Evolutionary conservation across 2,113 vertebrate genomes (phyloP), one percentile per base, ranked within the genome.

Genomic region (Lycaon pictus): DNA sequence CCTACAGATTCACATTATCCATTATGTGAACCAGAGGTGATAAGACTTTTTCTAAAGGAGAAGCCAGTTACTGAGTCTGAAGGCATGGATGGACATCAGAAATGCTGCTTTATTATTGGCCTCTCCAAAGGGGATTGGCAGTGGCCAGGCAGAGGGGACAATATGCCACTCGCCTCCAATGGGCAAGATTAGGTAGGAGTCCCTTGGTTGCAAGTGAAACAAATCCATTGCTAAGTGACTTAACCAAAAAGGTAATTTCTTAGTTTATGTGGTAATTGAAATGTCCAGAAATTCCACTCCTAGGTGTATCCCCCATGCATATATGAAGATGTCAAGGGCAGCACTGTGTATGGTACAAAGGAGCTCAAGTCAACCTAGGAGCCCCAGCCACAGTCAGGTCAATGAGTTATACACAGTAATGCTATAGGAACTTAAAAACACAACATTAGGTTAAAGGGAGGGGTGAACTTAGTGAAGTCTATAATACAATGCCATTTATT

Each of bases 1-100:
- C 87, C 76, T 95, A 80, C 4, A 89, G 10, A 96, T 53, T 93
- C 71, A 60, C 62, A 67, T 82, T 77, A 65, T 74, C 23, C 60
- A 53, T 72, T 8, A 16, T 7, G 19, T 85, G 43, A 93, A 82
- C 67, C 16, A 51, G n/a, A 32, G 72, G 0, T 48, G 63, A 84
- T 94, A 74, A 65, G 53, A 71, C 37, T 65, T 93, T 95, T 85
- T 88, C 72, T 51, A 69, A 92, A 96, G 20, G 10, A 95, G 17
- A 72, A 71, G 65, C 20, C 63, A 43, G 7, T 71, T 32, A 22
- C 51, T n/a, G 35, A 83, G 16, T 67, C 29, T 89, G 58, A 96
- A 76, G 80, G 51, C 23, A 32, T 20, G 1, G 88, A 43, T 35
- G 55, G 43, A 90, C 67, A 27, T 22, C 6, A 69, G 48, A 67